Percentiles rank a stretch among this genome's conserved stretches.
These are phyloP conservation scores for Hybognathus amarus DNA, from an alignment of 2,797 vertebrate species.

Conservation along the genomic window DNA sequence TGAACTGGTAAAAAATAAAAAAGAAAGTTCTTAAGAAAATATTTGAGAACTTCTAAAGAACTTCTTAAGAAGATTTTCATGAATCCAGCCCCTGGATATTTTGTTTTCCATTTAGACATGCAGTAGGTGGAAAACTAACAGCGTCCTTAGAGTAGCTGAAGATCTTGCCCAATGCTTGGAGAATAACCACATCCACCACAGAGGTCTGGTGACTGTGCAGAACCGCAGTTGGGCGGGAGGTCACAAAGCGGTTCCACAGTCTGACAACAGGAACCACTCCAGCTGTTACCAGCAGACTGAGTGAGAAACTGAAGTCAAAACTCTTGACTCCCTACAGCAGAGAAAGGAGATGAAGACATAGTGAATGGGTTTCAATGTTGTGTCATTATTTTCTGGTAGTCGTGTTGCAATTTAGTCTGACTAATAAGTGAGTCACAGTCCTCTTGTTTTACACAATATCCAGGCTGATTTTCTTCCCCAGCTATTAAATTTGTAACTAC, in stretches of 20 bases:
- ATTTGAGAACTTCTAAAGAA: not conserved
- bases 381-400: not conserved
- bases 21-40: too few species aligned
- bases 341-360: not conserved
- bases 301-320: slow-evolving; percentile 66
- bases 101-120: not conserved
- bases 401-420: not conserved
- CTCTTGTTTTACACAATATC: not conserved
- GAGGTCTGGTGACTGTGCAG: slow-evolving; percentile 65
- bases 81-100: not conserved
- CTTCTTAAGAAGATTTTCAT: not conserved
- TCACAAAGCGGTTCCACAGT: slow-evolving; percentile 66
- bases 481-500: not conserved
- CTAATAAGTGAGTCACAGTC: not conserved
- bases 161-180: slow-evolving; percentile 60
- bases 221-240: slow-evolving; percentile 53
- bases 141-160: slow-evolving; percentile 73
- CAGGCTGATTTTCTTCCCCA: not conserved
- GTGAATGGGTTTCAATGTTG: not conserved
- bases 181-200: slow-evolving; percentile 64
- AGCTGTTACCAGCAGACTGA: slow-evolving; percentile 66
- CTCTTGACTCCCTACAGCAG: slow-evolving; percentile 49
- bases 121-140: slow-evolving; percentile 57
- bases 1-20: too few species aligned
- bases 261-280: slow-evolving; percentile 56